Evolutionary conservation across 1,140 invertebrate species (phyloP).

Genomic region (Achatina immaculata): DNA sequence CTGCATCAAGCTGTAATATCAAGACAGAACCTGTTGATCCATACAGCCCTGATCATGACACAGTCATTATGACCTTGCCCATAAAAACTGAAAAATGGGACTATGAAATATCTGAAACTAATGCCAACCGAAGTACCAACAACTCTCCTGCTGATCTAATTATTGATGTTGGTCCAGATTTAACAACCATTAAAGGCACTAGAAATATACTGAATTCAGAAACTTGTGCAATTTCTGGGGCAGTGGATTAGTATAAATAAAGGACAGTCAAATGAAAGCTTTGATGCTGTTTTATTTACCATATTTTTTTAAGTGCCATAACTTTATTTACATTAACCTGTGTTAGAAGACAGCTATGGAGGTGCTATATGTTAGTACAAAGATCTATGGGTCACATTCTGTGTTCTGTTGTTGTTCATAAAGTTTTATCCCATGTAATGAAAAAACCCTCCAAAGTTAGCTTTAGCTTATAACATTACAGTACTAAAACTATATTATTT

Average conservation of each 20-base stretch:
- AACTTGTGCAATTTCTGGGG: background rate
- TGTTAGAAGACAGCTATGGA: too few species aligned
- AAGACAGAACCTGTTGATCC: conserved; percentile 16
- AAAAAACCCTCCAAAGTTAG: too few species aligned
- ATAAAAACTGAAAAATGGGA: conserved; percentile 2
- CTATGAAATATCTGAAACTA: background rate
- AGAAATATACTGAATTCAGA: background rate
- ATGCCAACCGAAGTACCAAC: background rate
- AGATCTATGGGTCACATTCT: too few species aligned
- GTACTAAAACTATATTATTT: too few species aligned
- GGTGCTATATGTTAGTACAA: too few species aligned
- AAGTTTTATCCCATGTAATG: too few species aligned
- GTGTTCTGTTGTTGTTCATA: too few species aligned
- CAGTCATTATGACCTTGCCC: conserved; percentile 13
- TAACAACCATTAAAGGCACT: background rate
- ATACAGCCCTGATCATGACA: background rate
- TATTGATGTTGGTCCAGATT: conserved; percentile 1
- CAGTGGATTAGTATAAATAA: background rate
- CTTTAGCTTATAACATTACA: too few species aligned
- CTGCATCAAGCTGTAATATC: background rate
- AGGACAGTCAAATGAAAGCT: background rate
- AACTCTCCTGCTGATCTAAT: background rate
- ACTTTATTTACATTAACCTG: too few species aligned
- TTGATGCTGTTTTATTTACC: background rate
- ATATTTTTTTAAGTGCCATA: too few species aligned